These are phyloP conservation scores for Styela plicata DNA, from an alignment of 23 tunicate species.

Conservation along the genomic window DNA sequence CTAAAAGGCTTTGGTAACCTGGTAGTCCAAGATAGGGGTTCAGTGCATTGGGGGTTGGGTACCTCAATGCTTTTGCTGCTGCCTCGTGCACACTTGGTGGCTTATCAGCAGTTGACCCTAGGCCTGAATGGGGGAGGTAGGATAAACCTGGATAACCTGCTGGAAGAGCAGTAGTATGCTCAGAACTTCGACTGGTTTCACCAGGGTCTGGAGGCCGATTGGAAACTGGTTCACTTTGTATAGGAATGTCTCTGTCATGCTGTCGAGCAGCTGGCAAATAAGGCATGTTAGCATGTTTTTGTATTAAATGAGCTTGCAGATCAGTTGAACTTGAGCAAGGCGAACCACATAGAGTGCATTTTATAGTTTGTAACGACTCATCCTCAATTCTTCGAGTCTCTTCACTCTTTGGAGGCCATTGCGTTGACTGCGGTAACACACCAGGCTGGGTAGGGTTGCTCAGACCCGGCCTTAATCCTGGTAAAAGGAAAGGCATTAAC, in stretches of 20 bases:
- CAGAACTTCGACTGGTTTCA: neutral
- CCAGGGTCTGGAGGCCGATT: neutral
- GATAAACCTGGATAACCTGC: neutral
- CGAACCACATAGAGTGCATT: neutral
- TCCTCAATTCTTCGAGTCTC: neutral
- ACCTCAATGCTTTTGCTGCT: conserved; percentile 14
- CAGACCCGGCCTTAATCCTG: neutral
- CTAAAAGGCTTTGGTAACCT: conserved; percentile 1
- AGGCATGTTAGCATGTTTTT: neutral
- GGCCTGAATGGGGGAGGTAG: neutral
- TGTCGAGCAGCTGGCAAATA: neutral
- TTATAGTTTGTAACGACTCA: neutral
- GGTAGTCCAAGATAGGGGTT: conserved; percentile 9
- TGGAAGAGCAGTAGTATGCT: neutral
- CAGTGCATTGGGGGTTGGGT: conserved; percentile 12
- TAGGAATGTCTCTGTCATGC: neutral
- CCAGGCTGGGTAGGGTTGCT: neutral
- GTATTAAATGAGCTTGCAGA: neutral
- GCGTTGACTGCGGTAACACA: neutral
- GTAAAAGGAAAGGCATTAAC: conserved; percentile 8
- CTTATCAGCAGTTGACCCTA: neutral
- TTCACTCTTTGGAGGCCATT: neutral
- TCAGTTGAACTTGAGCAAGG: neutral
- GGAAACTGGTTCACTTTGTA: neutral
- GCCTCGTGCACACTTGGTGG: conserved; percentile 6